Evolutionary conservation across 2,797 vertebrate genomes (phyloP).

Genomic region (Bradypus variegatus): DNA sequence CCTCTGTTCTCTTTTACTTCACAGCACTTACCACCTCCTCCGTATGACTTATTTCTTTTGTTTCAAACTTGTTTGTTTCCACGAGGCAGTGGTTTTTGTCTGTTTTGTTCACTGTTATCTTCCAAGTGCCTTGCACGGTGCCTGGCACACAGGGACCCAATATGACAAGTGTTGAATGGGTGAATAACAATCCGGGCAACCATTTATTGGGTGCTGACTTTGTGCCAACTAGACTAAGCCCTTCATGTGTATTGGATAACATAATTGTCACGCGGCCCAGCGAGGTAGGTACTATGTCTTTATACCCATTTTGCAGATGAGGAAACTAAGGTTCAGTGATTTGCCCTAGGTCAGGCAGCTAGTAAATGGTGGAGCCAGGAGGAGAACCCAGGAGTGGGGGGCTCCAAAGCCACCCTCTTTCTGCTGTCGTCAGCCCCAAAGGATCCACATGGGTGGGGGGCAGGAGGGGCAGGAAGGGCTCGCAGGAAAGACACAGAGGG

Average conservation of each 20-base stretch:
- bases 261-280: background rate
- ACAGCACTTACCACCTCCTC: background rate
- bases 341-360: background rate
- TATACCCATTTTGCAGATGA: background rate
- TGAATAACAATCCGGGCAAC: background rate
- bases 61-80: background rate
- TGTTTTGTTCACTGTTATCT: background rate
- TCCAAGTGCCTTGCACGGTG: background rate
- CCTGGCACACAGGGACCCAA: background rate
- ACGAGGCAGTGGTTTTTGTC: background rate
- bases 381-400: background rate
- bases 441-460: background rate
- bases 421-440: background rate
- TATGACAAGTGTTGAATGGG: background rate
- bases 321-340: background rate
- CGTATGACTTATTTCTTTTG: background rate
- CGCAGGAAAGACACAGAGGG: background rate
- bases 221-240: background rate
- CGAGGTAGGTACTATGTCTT: background rate
- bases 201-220: background rate
- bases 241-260: background rate
- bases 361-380: background rate
- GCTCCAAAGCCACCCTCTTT: background rate
- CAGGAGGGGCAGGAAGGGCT: background rate
- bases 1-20: background rate